These are phyloP conservation scores for Aplidium turbinatum DNA, from an alignment of 23 tunicate genomes.

Conservation along the genomic window DNA sequence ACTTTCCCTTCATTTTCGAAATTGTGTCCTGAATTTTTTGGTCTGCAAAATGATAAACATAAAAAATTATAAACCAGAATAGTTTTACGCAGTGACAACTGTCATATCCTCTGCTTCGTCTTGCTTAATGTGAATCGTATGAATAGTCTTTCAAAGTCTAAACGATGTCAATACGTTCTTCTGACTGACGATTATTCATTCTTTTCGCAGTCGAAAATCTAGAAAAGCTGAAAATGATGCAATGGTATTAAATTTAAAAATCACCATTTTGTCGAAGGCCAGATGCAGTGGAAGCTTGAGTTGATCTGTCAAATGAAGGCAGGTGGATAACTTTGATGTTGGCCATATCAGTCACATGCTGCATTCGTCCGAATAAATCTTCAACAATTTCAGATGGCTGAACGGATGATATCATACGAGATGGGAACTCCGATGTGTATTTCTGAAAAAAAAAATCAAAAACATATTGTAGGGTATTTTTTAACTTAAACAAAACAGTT, in stretches of 20 bases:
- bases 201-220: not conserved
- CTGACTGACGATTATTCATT: not conserved
- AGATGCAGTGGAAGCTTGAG: constrained; percentile 3
- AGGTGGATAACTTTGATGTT: constrained; percentile 9
- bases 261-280: constrained; percentile 24
- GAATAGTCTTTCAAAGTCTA: too few relatives aligned
- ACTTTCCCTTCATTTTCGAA: constrained; percentile 8
- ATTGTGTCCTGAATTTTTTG: constrained; percentile 9
- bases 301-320: constrained; percentile 24
- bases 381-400: constrained; percentile 47
- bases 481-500: not conserved
- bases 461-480: constrained; percentile 3
- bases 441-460: constrained; percentile 12
- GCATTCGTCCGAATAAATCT: constrained; percentile 13
- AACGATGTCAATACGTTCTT: too few relatives aligned
- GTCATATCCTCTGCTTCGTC: too few relatives aligned
- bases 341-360: not conserved
- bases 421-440: not conserved
- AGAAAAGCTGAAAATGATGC: not conserved
- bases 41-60: constrained; percentile 1
- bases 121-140: too few relatives aligned
- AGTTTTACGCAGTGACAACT: too few relatives aligned
- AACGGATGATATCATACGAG: constrained; percentile 20
- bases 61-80: not conserved
- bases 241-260: not conserved